Evolutionary conservation across 2,113 vertebrate species (phyloP).

Genomic region (Heterocephalus glaber): DNA sequence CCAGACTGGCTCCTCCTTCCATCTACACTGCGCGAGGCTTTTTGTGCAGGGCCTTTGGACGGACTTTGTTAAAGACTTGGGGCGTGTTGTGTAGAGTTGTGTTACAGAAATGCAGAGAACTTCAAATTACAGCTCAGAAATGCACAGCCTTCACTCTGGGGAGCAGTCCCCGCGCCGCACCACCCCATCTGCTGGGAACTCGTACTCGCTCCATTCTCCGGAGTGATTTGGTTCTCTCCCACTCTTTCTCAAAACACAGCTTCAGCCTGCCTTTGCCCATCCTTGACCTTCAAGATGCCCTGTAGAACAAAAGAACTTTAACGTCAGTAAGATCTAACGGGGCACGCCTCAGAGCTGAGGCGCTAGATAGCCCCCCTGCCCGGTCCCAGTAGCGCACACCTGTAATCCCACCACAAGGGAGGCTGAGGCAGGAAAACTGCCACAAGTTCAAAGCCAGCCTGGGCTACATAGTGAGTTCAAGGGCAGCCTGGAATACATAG

Average conservation of each 20-base stretch:
- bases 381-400: background rate
- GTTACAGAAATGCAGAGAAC: background rate
- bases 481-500: background rate
- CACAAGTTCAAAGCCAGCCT: background rate
- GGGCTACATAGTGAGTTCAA: background rate
- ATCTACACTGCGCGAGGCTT: background rate
- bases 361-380: too few species aligned
- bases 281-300: background rate
- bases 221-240: background rate
- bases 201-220: background rate
- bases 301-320: background rate
- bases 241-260: background rate
- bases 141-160: too few species aligned
- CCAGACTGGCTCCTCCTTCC: background rate
- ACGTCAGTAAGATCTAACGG: background rate
- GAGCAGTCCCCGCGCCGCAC: accelerated
- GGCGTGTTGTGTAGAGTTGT: background rate
- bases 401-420: background rate
- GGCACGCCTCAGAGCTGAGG: too few species aligned
- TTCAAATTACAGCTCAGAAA: background rate
- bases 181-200: background rate
- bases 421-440: background rate
- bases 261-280: background rate
- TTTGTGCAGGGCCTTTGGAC: background rate
- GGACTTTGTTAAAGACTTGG: background rate